Evolutionary conservation across 2,797 vertebrate genomes (phyloP).

Genomic region (Oreortyx pictus): DNA sequence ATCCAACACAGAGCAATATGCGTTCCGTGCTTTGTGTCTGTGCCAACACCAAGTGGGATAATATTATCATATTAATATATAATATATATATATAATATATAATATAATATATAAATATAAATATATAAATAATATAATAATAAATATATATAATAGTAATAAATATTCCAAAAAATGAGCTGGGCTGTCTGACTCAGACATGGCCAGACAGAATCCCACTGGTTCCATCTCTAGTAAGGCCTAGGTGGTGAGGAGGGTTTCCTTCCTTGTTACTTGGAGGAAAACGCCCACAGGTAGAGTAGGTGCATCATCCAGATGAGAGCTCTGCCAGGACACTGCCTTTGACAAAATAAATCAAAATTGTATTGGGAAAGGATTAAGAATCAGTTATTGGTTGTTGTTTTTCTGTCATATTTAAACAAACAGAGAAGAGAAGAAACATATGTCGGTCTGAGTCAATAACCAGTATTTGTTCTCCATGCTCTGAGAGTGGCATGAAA

Average conservation of each 20-base stretch:
- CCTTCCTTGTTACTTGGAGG: neutral
- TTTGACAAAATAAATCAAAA: neutral
- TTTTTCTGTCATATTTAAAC: neutral
- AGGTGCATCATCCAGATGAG: neutral
- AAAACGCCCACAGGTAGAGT: neutral
- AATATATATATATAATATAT: too few relatives aligned
- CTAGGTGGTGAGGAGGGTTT: neutral
- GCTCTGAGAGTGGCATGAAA: neutral
- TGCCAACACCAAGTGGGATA: neutral
- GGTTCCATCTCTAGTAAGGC: neutral
- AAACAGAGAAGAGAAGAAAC: neutral
- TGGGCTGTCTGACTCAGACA: neutral
- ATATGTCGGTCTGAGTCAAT: neutral
- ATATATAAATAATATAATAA: too few relatives aligned
- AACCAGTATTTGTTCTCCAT: neutral
- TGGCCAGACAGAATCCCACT: conserved; percentile 11
- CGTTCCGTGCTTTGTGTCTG: neutral
- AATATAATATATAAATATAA: too few relatives aligned
- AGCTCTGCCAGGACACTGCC: neutral
- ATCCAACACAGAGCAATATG: neutral
- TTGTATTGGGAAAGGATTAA: neutral
- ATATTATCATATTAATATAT: too few relatives aligned
- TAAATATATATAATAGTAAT: too few relatives aligned
- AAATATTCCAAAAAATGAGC: conserved; percentile 38
- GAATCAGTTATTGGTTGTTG: neutral